Percentiles rank a stretch among this genome's conserved stretches.
Evolutionary conservation across 2,888 invertebrate genomes (phyloP).

Genomic region (Megastigmus dorsalis): DNA sequence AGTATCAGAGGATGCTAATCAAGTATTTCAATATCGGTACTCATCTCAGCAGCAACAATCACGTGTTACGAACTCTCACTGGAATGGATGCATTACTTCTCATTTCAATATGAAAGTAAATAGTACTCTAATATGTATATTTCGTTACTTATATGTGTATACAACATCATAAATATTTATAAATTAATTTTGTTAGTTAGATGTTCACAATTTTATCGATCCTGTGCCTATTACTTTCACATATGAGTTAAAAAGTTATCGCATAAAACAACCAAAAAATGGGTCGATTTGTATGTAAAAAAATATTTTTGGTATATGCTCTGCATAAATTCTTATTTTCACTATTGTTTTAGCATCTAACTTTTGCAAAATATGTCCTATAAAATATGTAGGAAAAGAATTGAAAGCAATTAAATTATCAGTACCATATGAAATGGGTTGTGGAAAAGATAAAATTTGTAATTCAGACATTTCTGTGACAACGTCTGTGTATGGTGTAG

Average conservation of each 20-base stretch:
- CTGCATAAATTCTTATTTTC: background rate
- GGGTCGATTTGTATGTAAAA: background rate
- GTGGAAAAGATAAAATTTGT: slow-evolving; percentile 64
- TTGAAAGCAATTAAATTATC: slow-evolving; percentile 48
- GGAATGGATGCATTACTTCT: too few relatives aligned
- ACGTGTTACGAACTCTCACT: too few relatives aligned
- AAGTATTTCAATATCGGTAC: too few relatives aligned
- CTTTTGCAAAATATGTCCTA: slow-evolving; percentile 60
- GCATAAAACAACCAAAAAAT: slow-evolving; percentile 2
- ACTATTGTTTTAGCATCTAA: slow-evolving; percentile 3
- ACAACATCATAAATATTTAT: too few relatives aligned
- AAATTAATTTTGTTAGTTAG: too few relatives aligned
- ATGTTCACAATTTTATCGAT: too few relatives aligned
- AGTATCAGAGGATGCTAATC: too few relatives aligned
- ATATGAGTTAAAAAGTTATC: slow-evolving; percentile 21
- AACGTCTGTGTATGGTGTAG: slow-evolving; percentile 47
- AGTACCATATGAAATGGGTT: slow-evolving; percentile 63
- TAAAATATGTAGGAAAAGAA: slow-evolving; percentile 56
- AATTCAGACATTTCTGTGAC: slow-evolving; percentile 58
- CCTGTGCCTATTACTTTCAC: slow-evolving; percentile 30
- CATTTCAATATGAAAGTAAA: too few relatives aligned
- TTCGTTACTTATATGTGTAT: too few relatives aligned
- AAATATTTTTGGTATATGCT: background rate
- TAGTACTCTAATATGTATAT: too few relatives aligned
- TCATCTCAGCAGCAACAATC: too few relatives aligned